Percentiles rank a stretch among this genome's conserved stretches.
These are phyloP conservation scores for Forbesichthys papilliferus DNA, from an alignment of 2,113 vertebrate genomes.

Conservation along the genomic window DNA sequence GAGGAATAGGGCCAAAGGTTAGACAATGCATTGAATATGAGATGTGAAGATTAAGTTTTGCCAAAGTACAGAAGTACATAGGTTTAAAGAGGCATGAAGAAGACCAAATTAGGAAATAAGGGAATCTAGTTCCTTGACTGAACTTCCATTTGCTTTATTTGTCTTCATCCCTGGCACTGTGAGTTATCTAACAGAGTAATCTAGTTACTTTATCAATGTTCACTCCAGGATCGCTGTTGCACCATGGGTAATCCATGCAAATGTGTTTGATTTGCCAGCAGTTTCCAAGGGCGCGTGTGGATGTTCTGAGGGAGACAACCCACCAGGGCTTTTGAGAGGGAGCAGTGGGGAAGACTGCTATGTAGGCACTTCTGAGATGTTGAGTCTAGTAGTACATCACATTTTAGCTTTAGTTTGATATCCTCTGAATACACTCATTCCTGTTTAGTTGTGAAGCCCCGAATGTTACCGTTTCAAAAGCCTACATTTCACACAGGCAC, in stretches of 20 bases:
- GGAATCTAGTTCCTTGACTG: too few species aligned
- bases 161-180: neutral
- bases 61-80: neutral
- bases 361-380: too few species aligned
- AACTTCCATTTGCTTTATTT: too few species aligned
- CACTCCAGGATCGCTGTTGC: conserved; percentile 34
- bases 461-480: too few species aligned
- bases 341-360: neutral
- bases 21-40: neutral
- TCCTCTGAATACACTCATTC: too few species aligned
- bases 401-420: too few species aligned
- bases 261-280: conserved; percentile 34
- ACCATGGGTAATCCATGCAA: conserved; percentile 47
- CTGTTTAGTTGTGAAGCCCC: too few species aligned
- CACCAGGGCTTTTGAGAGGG: neutral
- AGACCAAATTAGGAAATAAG: too few species aligned
- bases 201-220: conserved; percentile 20
- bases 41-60: neutral
- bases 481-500: too few species aligned
- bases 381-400: too few species aligned
- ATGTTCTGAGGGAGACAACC: conserved; percentile 9
- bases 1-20: neutral
- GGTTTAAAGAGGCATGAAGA: neutral
- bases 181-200: conserved; percentile 44
- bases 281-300: conserved; percentile 30